Conservation (phyloP, 2,797 vertebrate genomes). For the Phylloscopus collybita region DNA sequence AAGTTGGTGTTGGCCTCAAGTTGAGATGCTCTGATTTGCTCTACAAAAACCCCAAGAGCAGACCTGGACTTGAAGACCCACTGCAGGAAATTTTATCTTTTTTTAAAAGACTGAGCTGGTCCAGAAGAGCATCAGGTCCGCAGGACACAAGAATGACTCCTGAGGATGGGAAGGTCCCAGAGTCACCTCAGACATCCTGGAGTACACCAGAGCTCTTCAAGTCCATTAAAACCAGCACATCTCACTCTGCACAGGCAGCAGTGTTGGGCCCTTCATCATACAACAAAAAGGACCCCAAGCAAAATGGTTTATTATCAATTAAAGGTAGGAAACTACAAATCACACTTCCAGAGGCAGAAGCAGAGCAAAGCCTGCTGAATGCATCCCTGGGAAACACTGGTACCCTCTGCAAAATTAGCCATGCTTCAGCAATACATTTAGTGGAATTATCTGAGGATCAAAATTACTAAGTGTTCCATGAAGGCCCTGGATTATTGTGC, state of each 20-base stretch:
- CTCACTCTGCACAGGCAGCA: neutral
- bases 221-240: neutral
- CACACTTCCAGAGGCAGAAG: neutral
- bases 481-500: neutral
- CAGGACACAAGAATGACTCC: accelerated
- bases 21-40: neutral
- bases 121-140: neutral
- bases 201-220: neutral
- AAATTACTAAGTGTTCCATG: neutral
- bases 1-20: neutral
- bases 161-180: neutral
- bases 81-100: neutral
- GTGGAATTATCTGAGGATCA: neutral
- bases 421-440: neutral
- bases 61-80: neutral
- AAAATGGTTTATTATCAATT: neutral
- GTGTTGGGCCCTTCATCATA: neutral
- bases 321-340: neutral
- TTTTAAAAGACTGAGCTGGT: neutral
- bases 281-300: neutral
- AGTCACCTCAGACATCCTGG: neutral
- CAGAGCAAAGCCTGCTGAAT: neutral
- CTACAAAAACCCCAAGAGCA: neutral
- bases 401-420: neutral
- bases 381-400: neutral